Evolutionary conservation across 2,113 vertebrate genomes (phyloP).

Genomic region (Cebus imitator): DNA sequence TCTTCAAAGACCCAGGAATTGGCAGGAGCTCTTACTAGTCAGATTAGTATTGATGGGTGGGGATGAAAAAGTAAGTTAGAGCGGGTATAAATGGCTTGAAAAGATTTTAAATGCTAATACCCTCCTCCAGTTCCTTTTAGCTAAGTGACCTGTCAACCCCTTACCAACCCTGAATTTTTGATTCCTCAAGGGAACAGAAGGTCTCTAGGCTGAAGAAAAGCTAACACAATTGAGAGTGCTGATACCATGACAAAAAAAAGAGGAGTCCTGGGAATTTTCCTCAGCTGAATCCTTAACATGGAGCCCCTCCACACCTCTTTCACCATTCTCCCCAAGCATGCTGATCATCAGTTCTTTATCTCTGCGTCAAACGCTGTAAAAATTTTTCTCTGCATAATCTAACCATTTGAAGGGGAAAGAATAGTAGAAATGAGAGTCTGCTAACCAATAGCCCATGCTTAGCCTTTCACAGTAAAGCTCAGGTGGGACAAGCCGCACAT

Average conservation of each 20-base stretch:
- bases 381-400: neutral
- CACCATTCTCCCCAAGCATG: too few species aligned
- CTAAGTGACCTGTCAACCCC: neutral
- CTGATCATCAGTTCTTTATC: fast-evolving
- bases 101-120: neutral
- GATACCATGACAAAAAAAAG: neutral
- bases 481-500: fast-evolving
- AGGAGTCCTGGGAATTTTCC: neutral
- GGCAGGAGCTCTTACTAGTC: too few species aligned
- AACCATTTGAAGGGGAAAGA: neutral
- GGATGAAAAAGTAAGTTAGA: too few species aligned
- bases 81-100: neutral
- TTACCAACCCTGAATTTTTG: neutral
- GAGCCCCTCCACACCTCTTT: neutral
- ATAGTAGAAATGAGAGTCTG: neutral
- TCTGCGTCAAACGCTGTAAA: neutral
- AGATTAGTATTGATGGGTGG: neutral
- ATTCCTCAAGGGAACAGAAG: neutral
- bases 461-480: neutral
- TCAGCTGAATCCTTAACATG: neutral
- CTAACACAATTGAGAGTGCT: neutral
- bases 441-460: neutral
- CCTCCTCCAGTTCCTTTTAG: neutral
- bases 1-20: neutral
- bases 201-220: neutral